These are phyloP conservation scores for Eulacestoma nigropectus DNA, from an alignment of 2,113 vertebrate genomes.

Conservation along the genomic window DNA sequence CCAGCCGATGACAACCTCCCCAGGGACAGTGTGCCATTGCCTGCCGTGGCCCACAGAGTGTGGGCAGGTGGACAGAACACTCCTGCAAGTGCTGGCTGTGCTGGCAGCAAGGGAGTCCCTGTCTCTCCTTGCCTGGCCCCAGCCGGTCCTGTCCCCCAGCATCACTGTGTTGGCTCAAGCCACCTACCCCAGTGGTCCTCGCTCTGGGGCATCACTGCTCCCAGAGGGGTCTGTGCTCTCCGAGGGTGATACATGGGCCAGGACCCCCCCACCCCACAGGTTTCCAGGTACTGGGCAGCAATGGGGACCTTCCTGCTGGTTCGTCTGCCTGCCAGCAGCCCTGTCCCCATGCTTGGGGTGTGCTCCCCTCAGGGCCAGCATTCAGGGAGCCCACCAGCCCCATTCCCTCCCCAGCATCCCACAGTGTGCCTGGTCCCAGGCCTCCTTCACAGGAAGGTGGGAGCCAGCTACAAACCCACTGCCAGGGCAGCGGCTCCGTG, in stretches of 20 bases:
- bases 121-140: background rate
- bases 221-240: background rate
- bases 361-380: background rate
- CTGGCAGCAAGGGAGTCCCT: background rate
- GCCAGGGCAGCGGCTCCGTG: background rate
- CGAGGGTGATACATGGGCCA: background rate
- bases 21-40: background rate
- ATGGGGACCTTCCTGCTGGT: background rate
- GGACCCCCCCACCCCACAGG: fast-evolving
- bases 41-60: background rate
- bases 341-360: background rate
- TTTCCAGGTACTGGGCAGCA: background rate
- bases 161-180: background rate
- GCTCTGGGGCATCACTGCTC: background rate
- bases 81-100: background rate
- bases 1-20: background rate
- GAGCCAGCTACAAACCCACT: background rate
- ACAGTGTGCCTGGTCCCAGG: fast-evolving
- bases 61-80: background rate
- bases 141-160: background rate
- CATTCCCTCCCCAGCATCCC: background rate
- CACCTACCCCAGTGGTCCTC: background rate
- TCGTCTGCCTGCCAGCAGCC: background rate
- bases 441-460: background rate
- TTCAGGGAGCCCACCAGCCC: background rate